Percentiles rank a stretch among this genome's conserved stretches.
phyloP scores from a whole-genome alignment of 2,113 vertebrate species.

The Lasiurus borealis region DNA sequence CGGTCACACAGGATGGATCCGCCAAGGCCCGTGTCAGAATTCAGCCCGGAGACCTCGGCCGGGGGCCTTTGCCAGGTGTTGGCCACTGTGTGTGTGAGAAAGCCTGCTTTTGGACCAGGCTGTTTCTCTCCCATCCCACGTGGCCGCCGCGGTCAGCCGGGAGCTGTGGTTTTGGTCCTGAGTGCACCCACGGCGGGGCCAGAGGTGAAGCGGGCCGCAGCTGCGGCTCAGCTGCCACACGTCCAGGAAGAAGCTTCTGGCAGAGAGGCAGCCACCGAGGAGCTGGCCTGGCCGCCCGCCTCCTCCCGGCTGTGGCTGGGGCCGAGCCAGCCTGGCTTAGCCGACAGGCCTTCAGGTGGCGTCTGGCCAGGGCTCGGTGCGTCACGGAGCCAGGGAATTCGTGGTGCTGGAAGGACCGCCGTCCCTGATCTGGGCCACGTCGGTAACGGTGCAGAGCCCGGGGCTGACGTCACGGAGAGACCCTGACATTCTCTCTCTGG shows the following conservation, averaged over 20 bases:
- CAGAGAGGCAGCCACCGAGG: not conserved
- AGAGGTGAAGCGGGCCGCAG: not conserved
- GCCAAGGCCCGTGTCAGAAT: not conserved
- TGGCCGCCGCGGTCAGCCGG: not conserved
- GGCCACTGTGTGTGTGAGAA: not conserved
- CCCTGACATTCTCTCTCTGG: not conserved
- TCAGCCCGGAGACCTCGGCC: not conserved
- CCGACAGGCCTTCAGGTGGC: not conserved
- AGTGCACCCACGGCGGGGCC: not conserved
- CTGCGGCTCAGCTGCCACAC: not conserved
- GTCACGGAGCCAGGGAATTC: not conserved
- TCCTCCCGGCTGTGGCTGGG: not conserved
- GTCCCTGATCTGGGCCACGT: not conserved
- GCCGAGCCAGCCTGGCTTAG: conserved; percentile 9
- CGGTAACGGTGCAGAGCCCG: fast-evolving
- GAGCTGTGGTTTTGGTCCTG: not conserved
- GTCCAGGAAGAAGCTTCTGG: not conserved
- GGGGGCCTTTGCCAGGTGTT: not conserved
- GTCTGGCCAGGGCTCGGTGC: conserved; percentile 20
- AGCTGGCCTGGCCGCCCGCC: conserved; percentile 35
- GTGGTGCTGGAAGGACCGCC: not conserved
- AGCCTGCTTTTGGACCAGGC: not conserved
- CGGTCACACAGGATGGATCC: not conserved
- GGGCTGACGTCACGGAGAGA: not conserved
- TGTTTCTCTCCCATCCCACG: not conserved